Base-by-base conservation (phyloP, 2,113 vertebrate genomes). In the Tylochromis polylepis region DNA sequence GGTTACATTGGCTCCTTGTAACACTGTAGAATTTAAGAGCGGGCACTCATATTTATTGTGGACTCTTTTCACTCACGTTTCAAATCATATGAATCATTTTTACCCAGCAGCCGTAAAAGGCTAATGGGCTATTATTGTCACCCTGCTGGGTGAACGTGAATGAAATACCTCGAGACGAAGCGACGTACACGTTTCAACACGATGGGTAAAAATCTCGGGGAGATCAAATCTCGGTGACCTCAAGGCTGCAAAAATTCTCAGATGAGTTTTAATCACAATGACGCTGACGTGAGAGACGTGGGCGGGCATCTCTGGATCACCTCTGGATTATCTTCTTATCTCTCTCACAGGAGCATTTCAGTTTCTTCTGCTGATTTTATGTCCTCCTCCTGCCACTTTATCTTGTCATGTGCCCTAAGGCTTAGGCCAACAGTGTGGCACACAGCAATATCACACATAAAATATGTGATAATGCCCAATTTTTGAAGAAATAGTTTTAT, bases 211-310 rank as follows among this genome's bases (percentile, higher is more conserved):
- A n/a, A n/a, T n/a, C n/a, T n/a, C n/a, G n/a, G n/a, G n/a, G n/a
- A n/a, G n/a, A n/a, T n/a, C n/a, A n/a, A n/a, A n/a, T n/a, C n/a
- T n/a, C n/a, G n/a, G n/a, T n/a, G n/a, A n/a, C n/a, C n/a, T n/a
- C n/a, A n/a, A n/a, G n/a, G n/a, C n/a, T n/a, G n/a, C n/a, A n/a
- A 60, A 60, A 34, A 60, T 11, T 1, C 15, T 31, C 58, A 1
- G 27, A 31, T 18, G 58, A 60, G 29, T 29, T 31, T 60, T 18
- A 60, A 60, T 34, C 58, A 62, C 59, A 34, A 29, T 62, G 16
- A 62, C 29, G 1, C 29, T 62, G 29, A 62, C 5, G 0, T 1
- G 46, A 18, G 46, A 16, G 15, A 0, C 0, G 3, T n/a, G 31
- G 10, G 36, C 10, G 36, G 10, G 59, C 18, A 11, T 62, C 31